phyloP scores from a whole-genome alignment of 2,797 vertebrate genomes.

The Emys orbicularis region DNA sequence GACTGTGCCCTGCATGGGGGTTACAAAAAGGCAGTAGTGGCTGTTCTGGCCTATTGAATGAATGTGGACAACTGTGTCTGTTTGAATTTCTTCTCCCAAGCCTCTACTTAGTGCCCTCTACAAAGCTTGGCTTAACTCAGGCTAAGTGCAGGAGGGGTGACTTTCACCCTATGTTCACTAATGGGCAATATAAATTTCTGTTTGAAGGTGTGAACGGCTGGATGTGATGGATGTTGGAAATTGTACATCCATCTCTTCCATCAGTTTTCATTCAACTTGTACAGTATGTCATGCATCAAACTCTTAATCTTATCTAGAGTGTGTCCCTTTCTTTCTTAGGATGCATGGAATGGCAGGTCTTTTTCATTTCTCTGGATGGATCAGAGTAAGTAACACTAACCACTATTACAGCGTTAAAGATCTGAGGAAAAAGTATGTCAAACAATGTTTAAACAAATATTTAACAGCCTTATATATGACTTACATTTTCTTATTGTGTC shows the following conservation, averaged over 20 bases:
- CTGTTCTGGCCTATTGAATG: neutral
- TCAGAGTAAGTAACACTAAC: slow-evolving; percentile 80
- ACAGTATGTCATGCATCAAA: neutral
- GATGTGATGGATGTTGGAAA: neutral
- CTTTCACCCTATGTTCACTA: neutral
- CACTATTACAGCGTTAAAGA: neutral
- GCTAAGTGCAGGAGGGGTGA: neutral
- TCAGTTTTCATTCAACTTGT: neutral
- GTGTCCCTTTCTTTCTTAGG: slow-evolving; percentile 66
- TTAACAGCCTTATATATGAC: neutral
- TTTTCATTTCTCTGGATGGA: slow-evolving; percentile 85
- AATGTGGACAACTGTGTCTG: neutral
- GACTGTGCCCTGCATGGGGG: neutral
- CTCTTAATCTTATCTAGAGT: neutral
- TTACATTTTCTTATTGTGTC: neutral
- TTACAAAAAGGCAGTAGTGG: neutral
- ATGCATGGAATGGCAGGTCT: slow-evolving; percentile 88
- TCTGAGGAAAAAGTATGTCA: neutral
- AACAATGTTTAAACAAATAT: neutral
- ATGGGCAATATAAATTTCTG: neutral
- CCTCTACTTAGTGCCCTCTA: neutral
- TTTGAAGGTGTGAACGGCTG: neutral
- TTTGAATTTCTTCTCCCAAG: neutral
- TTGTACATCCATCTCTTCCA: neutral
- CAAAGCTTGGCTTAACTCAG: neutral